Percentiles rank a stretch among this genome's conserved stretches.
Conservation (phyloP, 2,113 vertebrate species). For the Castor canadensis region DNA sequence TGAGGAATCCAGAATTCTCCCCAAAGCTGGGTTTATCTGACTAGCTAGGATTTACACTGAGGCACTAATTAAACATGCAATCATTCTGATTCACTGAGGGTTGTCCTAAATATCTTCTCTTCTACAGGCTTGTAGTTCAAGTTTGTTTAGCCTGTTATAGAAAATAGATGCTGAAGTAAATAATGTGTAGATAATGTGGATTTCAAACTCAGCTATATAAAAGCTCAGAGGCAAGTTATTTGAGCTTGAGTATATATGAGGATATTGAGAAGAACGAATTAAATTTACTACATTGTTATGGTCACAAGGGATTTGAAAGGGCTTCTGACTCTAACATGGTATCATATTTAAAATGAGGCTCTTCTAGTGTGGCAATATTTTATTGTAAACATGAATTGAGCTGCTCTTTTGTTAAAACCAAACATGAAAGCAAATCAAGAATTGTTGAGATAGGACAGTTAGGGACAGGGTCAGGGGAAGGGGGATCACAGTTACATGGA, state of each 20-base stretch:
- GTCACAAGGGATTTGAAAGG: not conserved
- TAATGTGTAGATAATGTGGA: not conserved
- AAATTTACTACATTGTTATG: not conserved
- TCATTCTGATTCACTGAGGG: not conserved
- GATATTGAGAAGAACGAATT: not conserved
- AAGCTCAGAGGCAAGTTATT: not conserved
- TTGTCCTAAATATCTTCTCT: not conserved
- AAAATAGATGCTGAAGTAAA: not conserved
- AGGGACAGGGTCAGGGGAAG: not conserved
- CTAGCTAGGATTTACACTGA: not conserved
- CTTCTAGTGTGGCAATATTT: not conserved
- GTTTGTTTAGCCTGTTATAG: not conserved
- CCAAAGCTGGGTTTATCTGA: not conserved
- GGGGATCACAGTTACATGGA: not conserved
- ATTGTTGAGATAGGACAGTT: not conserved
- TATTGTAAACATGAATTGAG: not conserved
- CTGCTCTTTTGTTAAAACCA: not conserved
- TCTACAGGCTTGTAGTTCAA: not conserved
- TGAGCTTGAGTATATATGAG: not conserved
- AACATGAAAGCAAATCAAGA: not conserved
- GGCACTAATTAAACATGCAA: not conserved
- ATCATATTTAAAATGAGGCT: not conserved
- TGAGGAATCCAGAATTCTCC: not conserved
- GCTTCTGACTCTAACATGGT: not conserved
- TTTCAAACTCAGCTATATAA: not conserved